Conservation (phyloP, 2,888 invertebrate species). For the Temnothorax rugatulus region DNA sequence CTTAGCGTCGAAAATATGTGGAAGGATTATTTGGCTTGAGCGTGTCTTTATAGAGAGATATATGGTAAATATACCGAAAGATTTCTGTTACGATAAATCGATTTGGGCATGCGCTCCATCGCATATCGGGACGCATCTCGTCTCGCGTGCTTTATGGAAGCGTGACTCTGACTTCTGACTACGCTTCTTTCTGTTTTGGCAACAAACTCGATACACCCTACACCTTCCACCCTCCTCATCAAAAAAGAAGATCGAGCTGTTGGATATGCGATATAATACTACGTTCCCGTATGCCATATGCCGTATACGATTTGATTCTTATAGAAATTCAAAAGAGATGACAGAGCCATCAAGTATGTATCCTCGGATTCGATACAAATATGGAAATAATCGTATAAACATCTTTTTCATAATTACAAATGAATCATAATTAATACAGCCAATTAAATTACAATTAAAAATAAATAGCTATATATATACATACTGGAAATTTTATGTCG, state of each 20-base stretch:
- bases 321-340: background rate
- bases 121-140: background rate
- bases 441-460: background rate
- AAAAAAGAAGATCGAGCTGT: background rate
- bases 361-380: background rate
- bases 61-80: background rate
- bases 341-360: too few species aligned
- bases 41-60: background rate
- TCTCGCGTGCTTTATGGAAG: background rate
- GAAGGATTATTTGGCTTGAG: background rate
- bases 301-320: background rate
- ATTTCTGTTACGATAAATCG: background rate
- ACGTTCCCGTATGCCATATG: background rate
- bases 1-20: background rate
- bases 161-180: background rate
- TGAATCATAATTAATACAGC: background rate
- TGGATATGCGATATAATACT: background rate
- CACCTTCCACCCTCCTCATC: too few species aligned
- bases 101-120: slow-evolving; percentile 20
- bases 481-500: too few species aligned
- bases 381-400: background rate
- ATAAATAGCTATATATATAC: background rate
- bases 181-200: slow-evolving; percentile 16
- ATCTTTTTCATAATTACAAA: background rate
- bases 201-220: background rate